Evolutionary conservation across 2,888 invertebrate genomes (phyloP).

Genomic region (Polydrusus pterygomalis): DNA sequence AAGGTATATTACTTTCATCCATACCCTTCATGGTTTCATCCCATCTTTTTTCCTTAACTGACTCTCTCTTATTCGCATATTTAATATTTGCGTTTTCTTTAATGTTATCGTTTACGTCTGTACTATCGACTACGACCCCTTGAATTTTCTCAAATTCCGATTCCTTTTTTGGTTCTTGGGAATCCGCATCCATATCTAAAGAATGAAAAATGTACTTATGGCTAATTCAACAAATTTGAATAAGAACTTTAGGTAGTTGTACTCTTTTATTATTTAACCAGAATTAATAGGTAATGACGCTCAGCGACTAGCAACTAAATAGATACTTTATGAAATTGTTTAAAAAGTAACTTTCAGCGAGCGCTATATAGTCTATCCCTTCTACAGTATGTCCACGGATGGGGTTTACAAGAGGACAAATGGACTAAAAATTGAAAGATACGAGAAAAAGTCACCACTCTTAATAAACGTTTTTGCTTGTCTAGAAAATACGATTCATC

Average conservation of each 20-base stretch:
- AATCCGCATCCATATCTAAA: conserved; percentile 21
- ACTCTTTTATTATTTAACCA: background rate
- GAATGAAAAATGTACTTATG: background rate
- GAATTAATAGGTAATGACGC: background rate
- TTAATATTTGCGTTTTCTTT: conserved; percentile 23
- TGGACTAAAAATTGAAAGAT: too few relatives aligned
- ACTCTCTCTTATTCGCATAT: background rate
- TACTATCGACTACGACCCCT: conserved; percentile 56
- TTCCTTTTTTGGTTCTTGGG: conserved; percentile 34
- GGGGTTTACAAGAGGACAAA: too few relatives aligned
- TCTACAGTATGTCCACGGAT: too few relatives aligned
- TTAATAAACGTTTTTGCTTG: too few relatives aligned
- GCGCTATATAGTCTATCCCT: too few relatives aligned
- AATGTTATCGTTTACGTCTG: conserved; percentile 5
- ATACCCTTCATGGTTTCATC: conserved; percentile 1
- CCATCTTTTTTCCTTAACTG: conserved; percentile 26
- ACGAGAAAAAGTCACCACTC: too few relatives aligned
- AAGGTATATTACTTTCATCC: conserved; percentile 4
- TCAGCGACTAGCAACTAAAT: too few relatives aligned
- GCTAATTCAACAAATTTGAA: too few relatives aligned
- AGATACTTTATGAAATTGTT: too few relatives aligned
- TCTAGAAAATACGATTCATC: too few relatives aligned
- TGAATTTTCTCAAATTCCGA: conserved; percentile 57
- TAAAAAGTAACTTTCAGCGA: too few relatives aligned
- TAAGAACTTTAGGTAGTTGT: too few relatives aligned